Percentiles rank a stretch among this genome's conserved stretches.
Conservation (phyloP, 2,113 vertebrate genomes). For the Rhinichthys klamathensis region DNA sequence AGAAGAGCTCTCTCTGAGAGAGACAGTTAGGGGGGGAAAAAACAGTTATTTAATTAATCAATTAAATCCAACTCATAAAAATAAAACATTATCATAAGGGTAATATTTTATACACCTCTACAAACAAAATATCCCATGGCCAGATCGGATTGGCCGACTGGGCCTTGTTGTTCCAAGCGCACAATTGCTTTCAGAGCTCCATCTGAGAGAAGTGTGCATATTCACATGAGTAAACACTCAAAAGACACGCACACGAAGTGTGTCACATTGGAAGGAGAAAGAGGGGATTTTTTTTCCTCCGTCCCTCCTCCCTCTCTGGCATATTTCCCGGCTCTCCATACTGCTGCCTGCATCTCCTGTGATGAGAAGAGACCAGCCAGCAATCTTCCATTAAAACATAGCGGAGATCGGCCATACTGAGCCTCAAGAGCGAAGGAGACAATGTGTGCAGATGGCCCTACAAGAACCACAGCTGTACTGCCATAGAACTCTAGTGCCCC, state of each 20-base stretch:
- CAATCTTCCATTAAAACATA: constrained; percentile 37
- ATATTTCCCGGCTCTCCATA: constrained; percentile 61
- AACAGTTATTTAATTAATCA: constrained; percentile 10
- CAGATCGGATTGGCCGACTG: constrained; percentile 32
- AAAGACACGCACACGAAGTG: constrained; percentile 55
- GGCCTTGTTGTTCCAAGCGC: constrained; percentile 29
- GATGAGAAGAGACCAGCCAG: constrained; percentile 58
- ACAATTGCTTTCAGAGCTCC: constrained; percentile 41
- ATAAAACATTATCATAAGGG: constrained; percentile 7
- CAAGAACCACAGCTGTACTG: constrained; percentile 59
- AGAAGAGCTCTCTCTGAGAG: neutral
- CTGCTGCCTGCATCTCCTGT: constrained; percentile 58
- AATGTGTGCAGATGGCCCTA: constrained; percentile 68
- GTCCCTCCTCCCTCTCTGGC: constrained; percentile 58
- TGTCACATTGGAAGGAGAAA: constrained; percentile 62
- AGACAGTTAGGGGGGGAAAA: neutral
- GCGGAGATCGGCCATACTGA: constrained; percentile 38
- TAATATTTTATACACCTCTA: constrained; percentile 6
- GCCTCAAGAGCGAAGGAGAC: constrained; percentile 51
- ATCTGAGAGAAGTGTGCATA: constrained; percentile 36
- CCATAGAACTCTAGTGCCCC: constrained; percentile 62
- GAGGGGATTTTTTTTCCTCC: constrained; percentile 58
- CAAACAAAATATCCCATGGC: neutral
- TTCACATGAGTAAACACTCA: constrained; percentile 41
- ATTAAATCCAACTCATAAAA: constrained; percentile 1